These are phyloP conservation scores for Eupeodes latifasciatus DNA, from an alignment of 2,888 invertebrate genomes.

Conservation along the genomic window DNA sequence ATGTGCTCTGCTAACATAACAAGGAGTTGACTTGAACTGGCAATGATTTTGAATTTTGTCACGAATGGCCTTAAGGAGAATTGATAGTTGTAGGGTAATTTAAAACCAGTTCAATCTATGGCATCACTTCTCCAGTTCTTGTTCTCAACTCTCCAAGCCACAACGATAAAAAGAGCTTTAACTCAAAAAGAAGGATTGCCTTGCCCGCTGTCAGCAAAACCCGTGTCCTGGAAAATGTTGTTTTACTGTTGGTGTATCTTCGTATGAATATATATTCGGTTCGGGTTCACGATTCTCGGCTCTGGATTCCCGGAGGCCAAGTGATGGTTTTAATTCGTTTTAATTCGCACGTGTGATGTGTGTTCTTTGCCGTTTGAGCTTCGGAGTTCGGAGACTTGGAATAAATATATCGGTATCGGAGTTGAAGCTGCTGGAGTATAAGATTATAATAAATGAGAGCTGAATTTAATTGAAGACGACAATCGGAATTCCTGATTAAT, in stretches of 20 bases:
- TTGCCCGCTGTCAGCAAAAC: constrained; percentile 31
- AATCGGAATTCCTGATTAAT: constrained; percentile 66
- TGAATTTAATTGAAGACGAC: constrained; percentile 48
- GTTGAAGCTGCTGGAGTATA: background rate
- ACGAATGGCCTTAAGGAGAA: constrained; percentile 65
- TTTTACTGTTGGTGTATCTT: background rate
- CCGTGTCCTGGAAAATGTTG: constrained; percentile 41
- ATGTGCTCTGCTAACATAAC: constrained; percentile 34
- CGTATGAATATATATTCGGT: no score
- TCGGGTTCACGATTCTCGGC: no score
- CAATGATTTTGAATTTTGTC: constrained; percentile 70
- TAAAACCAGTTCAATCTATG: constrained; percentile 40
- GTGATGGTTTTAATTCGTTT: constrained; percentile 43
- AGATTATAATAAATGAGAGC: constrained; percentile 9
- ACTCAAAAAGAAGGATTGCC: constrained; percentile 30
- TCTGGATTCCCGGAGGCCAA: background rate
- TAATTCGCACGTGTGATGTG: constrained; percentile 54
- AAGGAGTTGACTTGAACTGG: constrained; percentile 45
- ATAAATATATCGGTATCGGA: background rate
- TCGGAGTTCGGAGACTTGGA: no score
- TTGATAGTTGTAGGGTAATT: constrained; percentile 51
- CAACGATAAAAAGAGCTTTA: background rate
- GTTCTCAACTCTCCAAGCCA: no score
- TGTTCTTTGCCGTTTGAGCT: background rate
- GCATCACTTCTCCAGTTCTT: constrained; percentile 6